Conservation (phyloP, 2,113 vertebrate species). For the Pachyramphus minor region DNA sequence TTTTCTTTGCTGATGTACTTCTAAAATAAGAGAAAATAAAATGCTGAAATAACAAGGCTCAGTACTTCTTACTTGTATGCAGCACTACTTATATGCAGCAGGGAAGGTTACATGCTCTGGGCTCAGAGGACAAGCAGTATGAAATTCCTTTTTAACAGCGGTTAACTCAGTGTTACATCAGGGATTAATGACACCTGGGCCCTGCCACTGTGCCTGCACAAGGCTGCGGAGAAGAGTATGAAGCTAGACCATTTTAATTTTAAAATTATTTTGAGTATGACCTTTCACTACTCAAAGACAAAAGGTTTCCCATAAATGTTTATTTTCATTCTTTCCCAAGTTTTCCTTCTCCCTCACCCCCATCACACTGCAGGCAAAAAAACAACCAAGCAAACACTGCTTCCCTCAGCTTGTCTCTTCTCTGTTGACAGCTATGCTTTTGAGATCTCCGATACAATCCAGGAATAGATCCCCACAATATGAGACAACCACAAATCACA, state of each 20-base stretch:
- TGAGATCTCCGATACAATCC: neutral
- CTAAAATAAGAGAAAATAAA: neutral
- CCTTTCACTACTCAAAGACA: neutral
- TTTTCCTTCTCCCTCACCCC: neutral
- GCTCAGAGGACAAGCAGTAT: neutral
- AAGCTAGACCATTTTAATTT: neutral
- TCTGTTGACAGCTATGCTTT: neutral
- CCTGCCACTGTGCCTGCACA: neutral
- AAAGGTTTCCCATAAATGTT: neutral
- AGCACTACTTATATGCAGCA: neutral
- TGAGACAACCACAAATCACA: neutral
- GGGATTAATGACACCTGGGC: neutral
- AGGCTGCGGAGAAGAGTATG: neutral
- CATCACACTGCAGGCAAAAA: neutral
- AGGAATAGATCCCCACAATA: neutral
- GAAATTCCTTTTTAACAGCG: neutral
- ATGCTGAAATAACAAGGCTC: neutral
- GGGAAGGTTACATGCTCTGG: neutral
- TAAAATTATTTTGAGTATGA: neutral
- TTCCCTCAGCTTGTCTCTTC: neutral
- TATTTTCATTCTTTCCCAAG: neutral
- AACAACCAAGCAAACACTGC: neutral
- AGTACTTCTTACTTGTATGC: neutral
- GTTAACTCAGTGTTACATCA: neutral
- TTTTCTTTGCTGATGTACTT: neutral